These are phyloP conservation scores for Drosophila watanabei DNA, from an alignment of 1,140 invertebrate genomes.

Conservation along the genomic window DNA sequence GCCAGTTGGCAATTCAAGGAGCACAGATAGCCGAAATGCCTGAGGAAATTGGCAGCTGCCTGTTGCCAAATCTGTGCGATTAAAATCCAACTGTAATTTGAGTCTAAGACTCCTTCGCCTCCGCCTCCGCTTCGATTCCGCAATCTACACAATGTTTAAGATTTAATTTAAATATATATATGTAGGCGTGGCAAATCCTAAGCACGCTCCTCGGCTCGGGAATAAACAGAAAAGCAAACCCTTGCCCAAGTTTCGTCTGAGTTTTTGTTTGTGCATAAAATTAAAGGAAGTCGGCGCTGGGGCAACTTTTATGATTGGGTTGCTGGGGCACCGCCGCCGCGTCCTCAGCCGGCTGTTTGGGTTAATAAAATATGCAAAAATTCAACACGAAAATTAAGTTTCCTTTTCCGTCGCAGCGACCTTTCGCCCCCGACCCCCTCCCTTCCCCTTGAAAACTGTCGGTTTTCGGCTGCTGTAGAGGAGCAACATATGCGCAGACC, in stretches of 20 bases:
- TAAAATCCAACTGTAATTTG: slow-evolving; percentile 46
- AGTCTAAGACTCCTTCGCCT: slow-evolving; percentile 2
- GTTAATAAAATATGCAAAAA: slow-evolving; percentile 83
- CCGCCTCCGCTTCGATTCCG: slow-evolving; percentile 27
- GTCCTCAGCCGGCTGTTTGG: slow-evolving; percentile 70
- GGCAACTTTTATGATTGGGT: slow-evolving; percentile 79
- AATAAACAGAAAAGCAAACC: slow-evolving; percentile 49
- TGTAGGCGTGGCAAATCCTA: slow-evolving; percentile 31
- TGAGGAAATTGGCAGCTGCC: slow-evolving; percentile 13
- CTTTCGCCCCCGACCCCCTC: slow-evolving; percentile 24
- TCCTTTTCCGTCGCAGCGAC: slow-evolving; percentile 53
- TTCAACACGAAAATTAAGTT: slow-evolving; percentile 76
- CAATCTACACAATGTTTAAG: slow-evolving; percentile 60
- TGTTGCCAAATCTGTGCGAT: slow-evolving; percentile 46
- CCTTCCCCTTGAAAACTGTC: neutral
- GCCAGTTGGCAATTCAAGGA: neutral
- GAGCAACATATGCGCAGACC: slow-evolving; percentile 26
- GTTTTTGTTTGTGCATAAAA: slow-evolving; percentile 81
- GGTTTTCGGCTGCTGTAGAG: neutral
- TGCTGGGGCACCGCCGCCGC: slow-evolving; percentile 50
- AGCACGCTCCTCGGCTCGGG: slow-evolving; percentile 39
- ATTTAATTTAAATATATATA: slow-evolving; percentile 74
- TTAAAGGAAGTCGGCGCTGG: slow-evolving; percentile 56
- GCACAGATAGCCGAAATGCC: neutral
- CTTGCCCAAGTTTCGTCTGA: slow-evolving; percentile 52